Percentiles rank a stretch among this genome's conserved stretches.
phyloP scores from a whole-genome alignment of 2,888 invertebrate species.

The Eupithecia subumbrata region DNA sequence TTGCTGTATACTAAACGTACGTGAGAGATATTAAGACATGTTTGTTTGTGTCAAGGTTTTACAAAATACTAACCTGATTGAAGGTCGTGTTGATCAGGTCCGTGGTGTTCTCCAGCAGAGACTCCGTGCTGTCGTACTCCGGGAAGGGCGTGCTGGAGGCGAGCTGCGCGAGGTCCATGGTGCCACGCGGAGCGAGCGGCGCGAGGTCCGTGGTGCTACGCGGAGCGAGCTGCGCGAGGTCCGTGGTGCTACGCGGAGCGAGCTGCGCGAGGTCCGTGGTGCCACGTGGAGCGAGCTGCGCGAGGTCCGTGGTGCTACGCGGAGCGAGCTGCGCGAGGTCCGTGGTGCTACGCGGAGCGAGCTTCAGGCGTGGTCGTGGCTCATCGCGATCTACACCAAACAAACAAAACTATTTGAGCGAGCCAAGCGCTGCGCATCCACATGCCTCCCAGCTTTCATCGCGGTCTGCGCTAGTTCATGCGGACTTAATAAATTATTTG shows the following conservation, averaged over 20 bases:
- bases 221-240: neutral
- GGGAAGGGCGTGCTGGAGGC: neutral
- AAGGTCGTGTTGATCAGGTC: slow-evolving; percentile 10
- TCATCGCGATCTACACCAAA: slow-evolving; percentile 16
- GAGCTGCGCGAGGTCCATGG: neutral
- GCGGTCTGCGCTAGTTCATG: neutral
- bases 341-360: neutral
- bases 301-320: too few relatives aligned
- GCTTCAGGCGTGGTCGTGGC: neutral
- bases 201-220: too few relatives aligned
- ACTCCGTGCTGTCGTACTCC: neutral
- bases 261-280: neutral
- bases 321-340: neutral
- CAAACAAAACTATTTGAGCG: neutral
- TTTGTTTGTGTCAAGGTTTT: neutral
- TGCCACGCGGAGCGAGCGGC: neutral
- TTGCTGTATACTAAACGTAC: too few relatives aligned
- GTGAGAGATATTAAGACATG: neutral
- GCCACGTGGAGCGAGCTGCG: too few relatives aligned
- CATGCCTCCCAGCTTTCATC: neutral
- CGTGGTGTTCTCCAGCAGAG: neutral
- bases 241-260: neutral
- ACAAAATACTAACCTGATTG: neutral
- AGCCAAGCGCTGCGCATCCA: neutral
- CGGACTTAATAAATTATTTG: too few relatives aligned